Evolutionary conservation across 2,113 vertebrate genomes (phyloP).

Genomic region (Centropus bengalensis): DNA sequence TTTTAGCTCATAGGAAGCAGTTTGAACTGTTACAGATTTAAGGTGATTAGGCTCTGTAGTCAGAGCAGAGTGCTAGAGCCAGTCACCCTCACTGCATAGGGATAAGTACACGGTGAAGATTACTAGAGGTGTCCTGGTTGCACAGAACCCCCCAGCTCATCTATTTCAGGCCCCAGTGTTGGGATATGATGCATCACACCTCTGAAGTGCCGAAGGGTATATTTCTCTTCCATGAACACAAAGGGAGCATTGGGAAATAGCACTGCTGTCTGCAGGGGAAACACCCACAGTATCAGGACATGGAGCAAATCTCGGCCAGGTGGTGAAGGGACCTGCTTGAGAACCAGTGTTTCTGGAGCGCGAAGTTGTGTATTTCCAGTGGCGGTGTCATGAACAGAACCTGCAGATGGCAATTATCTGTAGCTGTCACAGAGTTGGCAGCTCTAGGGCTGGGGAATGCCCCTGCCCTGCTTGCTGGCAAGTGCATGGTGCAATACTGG

Average conservation of each 20-base stretch:
- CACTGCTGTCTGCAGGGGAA: neutral
- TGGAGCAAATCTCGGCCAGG: neutral
- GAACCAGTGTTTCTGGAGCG: neutral
- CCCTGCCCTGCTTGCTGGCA: neutral
- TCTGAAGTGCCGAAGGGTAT: neutral
- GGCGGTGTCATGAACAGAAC: neutral
- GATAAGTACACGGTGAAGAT: neutral
- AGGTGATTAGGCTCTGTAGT: neutral
- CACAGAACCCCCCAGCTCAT: neutral
- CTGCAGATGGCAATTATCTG: neutral
- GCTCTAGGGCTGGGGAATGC: accelerated
- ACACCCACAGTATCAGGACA: neutral
- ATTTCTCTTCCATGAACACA: neutral
- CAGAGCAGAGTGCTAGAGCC: neutral
- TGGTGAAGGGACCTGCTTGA: neutral
- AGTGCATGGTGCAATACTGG: neutral
- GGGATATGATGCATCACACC: neutral
- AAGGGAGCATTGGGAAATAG: neutral
- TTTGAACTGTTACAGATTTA: neutral
- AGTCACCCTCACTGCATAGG: neutral
- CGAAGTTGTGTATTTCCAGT: neutral
- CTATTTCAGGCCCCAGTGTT: neutral
- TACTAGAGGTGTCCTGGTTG: neutral
- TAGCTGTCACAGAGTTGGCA: neutral
- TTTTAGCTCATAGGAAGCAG: neutral